These are phyloP conservation scores for Hydrolagus affinis DNA, from an alignment of 2,113 vertebrate species.

Conservation along the genomic window DNA sequence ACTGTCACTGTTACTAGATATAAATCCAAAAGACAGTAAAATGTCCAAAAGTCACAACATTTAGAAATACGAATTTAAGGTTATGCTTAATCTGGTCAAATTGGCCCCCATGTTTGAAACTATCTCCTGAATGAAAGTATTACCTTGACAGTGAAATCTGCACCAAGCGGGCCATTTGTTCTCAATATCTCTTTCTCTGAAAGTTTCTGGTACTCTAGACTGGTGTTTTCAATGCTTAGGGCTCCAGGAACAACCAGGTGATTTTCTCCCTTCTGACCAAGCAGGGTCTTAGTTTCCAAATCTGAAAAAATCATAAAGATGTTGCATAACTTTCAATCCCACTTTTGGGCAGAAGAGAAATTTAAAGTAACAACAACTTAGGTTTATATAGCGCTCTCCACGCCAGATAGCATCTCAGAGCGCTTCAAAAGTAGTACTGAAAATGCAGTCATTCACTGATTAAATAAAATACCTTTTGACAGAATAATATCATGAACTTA, in stretches of 20 bases:
- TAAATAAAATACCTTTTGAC: no score
- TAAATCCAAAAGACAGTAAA: no score
- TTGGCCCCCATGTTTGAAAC: background rate
- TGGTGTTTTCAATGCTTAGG: constrained; percentile 80
- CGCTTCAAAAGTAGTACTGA: no score
- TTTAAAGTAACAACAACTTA: no score
- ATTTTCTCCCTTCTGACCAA: constrained; percentile 73
- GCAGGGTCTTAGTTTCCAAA: constrained; percentile 85
- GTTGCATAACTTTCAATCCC: no score
- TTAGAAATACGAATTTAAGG: background rate
- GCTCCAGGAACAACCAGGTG: constrained; percentile 64
- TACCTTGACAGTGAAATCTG: constrained; percentile 90
- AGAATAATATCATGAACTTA: no score
- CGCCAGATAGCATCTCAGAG: no score
- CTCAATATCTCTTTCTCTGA: constrained; percentile 82
- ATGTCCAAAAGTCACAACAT: no score
- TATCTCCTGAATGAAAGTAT: constrained; percentile 37
- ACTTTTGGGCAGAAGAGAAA: no score
- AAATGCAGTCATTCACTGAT: no score
- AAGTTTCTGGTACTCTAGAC: constrained; percentile 82
- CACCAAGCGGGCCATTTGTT: constrained; percentile 76
- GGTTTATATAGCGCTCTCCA: no score
- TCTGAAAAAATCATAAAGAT: constrained; percentile 46
- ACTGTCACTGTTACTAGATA: no score
- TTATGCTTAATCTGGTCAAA: background rate